A percentile compares a stretch with the other conserved stretches of the same genome.
Conservation (phyloP, 2,797 vertebrate genomes). For the Danio tinwini region DNA sequence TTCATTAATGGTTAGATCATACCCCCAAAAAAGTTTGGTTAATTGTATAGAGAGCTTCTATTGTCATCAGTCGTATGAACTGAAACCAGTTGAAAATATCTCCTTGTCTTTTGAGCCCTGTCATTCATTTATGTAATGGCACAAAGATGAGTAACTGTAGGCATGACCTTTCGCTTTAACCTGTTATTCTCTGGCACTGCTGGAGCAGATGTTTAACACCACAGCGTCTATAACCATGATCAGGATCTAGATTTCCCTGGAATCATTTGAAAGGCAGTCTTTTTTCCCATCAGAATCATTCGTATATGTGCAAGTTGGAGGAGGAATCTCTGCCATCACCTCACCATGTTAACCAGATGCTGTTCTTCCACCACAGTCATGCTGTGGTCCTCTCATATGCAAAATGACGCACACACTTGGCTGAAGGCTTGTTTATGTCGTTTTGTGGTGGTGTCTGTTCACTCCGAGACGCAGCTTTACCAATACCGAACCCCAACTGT, state of each 20-base stretch:
- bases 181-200: neutral
- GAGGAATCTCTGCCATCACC: slow-evolving; percentile 39
- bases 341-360: slow-evolving; percentile 54
- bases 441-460: slow-evolving; percentile 16
- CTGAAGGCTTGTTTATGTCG: slow-evolving; percentile 54
- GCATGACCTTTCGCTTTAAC: neutral
- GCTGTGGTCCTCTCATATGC: slow-evolving; percentile 52
- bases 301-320: slow-evolving; percentile 18
- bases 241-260: neutral
- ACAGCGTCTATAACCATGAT: neutral
- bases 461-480: slow-evolving; percentile 1
- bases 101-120: neutral
- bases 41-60: neutral
- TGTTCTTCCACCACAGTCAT: slow-evolving; percentile 52
- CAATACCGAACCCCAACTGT: neutral
- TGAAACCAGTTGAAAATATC: neutral
- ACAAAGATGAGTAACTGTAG: neutral
- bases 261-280: slow-evolving; percentile 26
- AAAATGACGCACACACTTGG: slow-evolving; percentile 43
- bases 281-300: slow-evolving; percentile 32
- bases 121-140: neutral
- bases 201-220: neutral
- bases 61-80: neutral
- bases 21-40: neutral
- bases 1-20: neutral